Evolutionary conservation across 2,113 vertebrate species (phyloP).

Genomic region (Rana temporaria): DNA sequence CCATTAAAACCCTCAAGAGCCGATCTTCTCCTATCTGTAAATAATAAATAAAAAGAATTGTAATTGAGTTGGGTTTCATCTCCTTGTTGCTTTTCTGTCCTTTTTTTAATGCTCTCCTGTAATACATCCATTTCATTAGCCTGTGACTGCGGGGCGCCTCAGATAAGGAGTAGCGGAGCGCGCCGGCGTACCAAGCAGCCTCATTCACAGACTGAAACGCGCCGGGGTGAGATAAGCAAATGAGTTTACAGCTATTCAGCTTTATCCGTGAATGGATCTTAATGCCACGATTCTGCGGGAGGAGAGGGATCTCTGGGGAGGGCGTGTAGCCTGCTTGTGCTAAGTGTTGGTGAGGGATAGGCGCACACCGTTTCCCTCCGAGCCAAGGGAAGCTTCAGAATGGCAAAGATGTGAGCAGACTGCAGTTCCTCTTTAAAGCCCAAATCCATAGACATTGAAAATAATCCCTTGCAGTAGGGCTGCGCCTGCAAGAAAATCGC

Average conservation of each 20-base stretch:
- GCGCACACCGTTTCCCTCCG: too few species aligned
- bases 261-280: neutral
- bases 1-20: neutral
- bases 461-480: too few species aligned
- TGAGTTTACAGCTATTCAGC: neutral
- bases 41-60: neutral
- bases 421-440: too few species aligned
- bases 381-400: too few species aligned
- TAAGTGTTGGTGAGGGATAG: neutral
- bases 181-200: neutral
- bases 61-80: neutral
- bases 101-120: neutral
- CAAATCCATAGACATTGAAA: too few species aligned
- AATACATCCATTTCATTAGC: conserved; percentile 28
- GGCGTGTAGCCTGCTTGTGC: neutral
- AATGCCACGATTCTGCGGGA: neutral
- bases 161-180: neutral
- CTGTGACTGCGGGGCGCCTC: neutral
- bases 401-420: too few species aligned
- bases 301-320: neutral
- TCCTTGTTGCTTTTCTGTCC: neutral
- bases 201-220: neutral
- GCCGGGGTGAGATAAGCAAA: neutral
- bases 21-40: neutral
- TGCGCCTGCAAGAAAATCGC: too few species aligned